Evolutionary conservation across 2,888 invertebrate genomes (phyloP), one percentile per base, ranked within the genome.

Genomic region (Aethes cnicana): DNA sequence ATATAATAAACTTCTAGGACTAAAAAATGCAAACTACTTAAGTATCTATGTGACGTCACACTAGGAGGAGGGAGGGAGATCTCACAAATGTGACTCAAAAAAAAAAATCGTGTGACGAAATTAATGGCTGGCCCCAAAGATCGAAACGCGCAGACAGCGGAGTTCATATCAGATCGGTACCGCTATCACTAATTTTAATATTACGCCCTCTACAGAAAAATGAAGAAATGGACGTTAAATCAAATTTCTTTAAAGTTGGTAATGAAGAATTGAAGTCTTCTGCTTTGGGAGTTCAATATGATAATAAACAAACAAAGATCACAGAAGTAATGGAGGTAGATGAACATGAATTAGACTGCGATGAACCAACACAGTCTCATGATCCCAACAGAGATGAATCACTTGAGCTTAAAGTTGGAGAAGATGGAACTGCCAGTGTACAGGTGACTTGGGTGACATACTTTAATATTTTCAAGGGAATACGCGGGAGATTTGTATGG

Each of bases 241-340:
- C 87, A 0, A 81, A 81, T 56, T 86, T 82, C 61, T 87, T 86
- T 53, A 58, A 69, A 55, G 30, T 46, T 49, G 58, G 52, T 14
- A 53, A 58, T 30, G 35, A 59, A 39, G 39, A 33, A 21, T 30
- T 50, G 30, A 39, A 44, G 14, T 41, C 26, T 41, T 48, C 54
- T 35, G 46, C 14, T 8, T 39, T 46, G 12, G 32, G 11, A 25
- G 14, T 20, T 41, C 26, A 33, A 30, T 23, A 12, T 14, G 26
- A 8, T 33, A 18, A 48, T 8, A 47, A 8, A 21, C 33, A 39
- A 39, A 28, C 53, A 21, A 49, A 43, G 25, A 25, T 39, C 5
- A 39, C 25, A 25, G 39, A 39, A 9, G 7, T 7, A 9, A 53
- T 33, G 26, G 52, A 57, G 14, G 53, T 43, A 17, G 30, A 16